Base-by-base conservation (phyloP, 2,888 invertebrate species). In the Hipparchia semele region DNA sequence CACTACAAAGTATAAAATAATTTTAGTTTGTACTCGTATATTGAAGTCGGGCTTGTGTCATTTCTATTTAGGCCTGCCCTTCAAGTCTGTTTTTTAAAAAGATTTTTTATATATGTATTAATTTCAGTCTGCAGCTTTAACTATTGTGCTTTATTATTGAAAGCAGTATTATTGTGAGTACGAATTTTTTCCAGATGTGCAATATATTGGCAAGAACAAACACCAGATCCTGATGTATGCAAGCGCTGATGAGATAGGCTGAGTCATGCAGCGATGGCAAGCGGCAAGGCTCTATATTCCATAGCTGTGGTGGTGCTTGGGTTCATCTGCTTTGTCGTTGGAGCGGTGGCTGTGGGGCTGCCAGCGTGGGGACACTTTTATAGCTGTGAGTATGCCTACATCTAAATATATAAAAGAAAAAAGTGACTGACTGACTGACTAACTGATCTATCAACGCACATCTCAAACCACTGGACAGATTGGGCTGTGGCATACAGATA, bases 321-420 rank as follows among this genome's bases (percentile, higher is more conserved):
- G 84, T 97, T 97, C 88, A 94, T 96, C 79, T 97, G 97, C 86
- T 96, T 98, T 86, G 96, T 96, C 76, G 95, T 98, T 80, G 97
- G 97, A 82, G 96, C 97, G 74, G 96, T 97, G 61, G 97, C 98
- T 68, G 96, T 98, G 69, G 97, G 97, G 78, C 95, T 97, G 83
- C 98, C 98, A 66, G 95, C 96, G 83, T 98, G 98, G 98, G 98
- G 98, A 76, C 96, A 97, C 88, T 98, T 96, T 90, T 95, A 95
- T 85, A 96, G 95, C 87, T 95, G 96, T 92, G 91, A 95, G 94
- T 94, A 58, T 58, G 2, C 54, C n/a, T 23, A 56, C 56, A 7
- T n/a, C 13, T n/a, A 56, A 7, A 6, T 8, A 23, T 23, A 23
- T 23, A 23, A 23, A 23, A 23, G 23, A 1, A 23, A 23, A 23